Evolutionary conservation across 2,113 vertebrate genomes (phyloP).

Genomic region (Cepphus grylle): DNA sequence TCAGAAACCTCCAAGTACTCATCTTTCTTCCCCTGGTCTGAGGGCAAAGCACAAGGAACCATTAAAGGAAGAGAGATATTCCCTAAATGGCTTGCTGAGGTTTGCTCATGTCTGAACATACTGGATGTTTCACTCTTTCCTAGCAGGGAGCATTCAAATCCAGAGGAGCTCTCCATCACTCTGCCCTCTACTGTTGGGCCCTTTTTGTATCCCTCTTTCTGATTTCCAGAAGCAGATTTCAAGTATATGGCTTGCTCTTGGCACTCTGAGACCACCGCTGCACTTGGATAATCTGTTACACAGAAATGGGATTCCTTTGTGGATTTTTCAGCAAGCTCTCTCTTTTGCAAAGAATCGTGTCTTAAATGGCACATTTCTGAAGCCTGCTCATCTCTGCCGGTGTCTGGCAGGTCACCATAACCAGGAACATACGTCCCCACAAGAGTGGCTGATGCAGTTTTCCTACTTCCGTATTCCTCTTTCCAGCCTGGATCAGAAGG

Average conservation of each 20-base stretch:
- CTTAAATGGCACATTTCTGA: neutral
- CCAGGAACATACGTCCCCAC: neutral
- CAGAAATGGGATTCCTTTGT: neutral
- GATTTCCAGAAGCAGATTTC: neutral
- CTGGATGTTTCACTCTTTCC: constrained; percentile 51
- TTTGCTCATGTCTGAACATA: constrained; percentile 58
- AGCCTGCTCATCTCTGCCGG: neutral
- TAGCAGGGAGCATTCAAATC: constrained; percentile 73
- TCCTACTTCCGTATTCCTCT: neutral
- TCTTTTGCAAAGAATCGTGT: neutral
- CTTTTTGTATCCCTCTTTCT: neutral
- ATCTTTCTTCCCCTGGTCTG: constrained; percentile 74
- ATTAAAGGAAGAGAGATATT: constrained; percentile 75
- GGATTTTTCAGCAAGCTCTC: neutral
- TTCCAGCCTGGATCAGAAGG: neutral
- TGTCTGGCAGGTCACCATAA: neutral
- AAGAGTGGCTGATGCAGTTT: neutral
- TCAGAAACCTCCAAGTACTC: constrained; percentile 92
- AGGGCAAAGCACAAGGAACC: constrained; percentile 55
- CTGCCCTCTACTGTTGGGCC: neutral
- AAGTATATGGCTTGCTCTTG: neutral
- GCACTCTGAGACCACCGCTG: neutral
- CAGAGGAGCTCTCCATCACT: constrained; percentile 73
- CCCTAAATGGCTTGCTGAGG: constrained; percentile 69
- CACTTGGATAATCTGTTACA: neutral